phyloP scores from a whole-genome alignment of 2,888 invertebrate species.

The Drosophila subsilvestris region DNA sequence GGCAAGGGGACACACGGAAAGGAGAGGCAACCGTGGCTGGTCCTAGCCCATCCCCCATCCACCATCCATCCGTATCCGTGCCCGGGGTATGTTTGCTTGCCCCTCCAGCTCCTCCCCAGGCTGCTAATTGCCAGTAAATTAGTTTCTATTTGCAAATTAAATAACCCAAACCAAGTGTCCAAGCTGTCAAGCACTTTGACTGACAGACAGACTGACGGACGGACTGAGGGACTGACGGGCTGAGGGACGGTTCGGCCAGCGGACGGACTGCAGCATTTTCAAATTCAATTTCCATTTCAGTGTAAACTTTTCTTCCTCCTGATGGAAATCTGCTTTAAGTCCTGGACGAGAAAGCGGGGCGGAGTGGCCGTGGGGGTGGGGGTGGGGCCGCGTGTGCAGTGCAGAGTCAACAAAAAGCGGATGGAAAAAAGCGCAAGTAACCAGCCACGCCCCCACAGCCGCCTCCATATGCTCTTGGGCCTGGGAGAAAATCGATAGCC shows the following conservation, averaged over 20 bases:
- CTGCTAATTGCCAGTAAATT: slow-evolving; percentile 56
- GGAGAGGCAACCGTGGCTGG: slow-evolving; percentile 2
- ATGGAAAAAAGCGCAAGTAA: slow-evolving; percentile 42
- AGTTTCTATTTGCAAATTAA: slow-evolving; percentile 58
- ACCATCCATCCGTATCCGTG: neutral
- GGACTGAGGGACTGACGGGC: neutral
- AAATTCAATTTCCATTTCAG: slow-evolving; percentile 43
- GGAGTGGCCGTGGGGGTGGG: neutral
- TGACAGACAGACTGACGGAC: slow-evolving; percentile 11
- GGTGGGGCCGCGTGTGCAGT: neutral
- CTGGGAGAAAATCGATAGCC: slow-evolving; percentile 68
- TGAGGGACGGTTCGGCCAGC: slow-evolving; percentile 2
- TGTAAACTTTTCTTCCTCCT: slow-evolving; percentile 22
- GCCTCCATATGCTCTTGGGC: slow-evolving; percentile 12
- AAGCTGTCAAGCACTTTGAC: slow-evolving; percentile 42
- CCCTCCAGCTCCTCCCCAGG: slow-evolving; percentile 10
- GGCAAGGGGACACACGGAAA: neutral
- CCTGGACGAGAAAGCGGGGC: neutral
- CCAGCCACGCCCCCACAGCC: slow-evolving; percentile 31
- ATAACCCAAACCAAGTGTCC: slow-evolving; percentile 39
- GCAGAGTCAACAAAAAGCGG: slow-evolving; percentile 32
- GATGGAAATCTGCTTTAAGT: slow-evolving; percentile 38
- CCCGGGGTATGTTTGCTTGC: slow-evolving; percentile 22
- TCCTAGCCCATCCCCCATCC: neutral
- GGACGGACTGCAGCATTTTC: slow-evolving; percentile 33